Evolutionary conservation across 2,113 vertebrate genomes (phyloP), one percentile per base, ranked within the genome.

Genomic region (Cryptoleucopteryx plumbea): DNA sequence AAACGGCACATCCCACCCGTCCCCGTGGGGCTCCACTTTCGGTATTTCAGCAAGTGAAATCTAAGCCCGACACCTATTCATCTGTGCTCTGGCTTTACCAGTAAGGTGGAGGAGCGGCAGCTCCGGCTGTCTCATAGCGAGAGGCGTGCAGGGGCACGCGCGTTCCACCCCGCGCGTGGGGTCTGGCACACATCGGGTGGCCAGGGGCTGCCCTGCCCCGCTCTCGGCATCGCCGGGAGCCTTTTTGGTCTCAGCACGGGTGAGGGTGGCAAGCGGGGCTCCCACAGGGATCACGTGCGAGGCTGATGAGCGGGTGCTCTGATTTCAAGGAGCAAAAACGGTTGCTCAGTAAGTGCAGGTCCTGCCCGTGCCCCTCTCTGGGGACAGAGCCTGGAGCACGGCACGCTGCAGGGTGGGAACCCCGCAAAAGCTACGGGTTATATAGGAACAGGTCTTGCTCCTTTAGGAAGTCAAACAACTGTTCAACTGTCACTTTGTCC

Each of bases 81-180:
- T 82, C 34, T 53, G 10, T 52, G 75, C 48, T 47, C 63, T 7
- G 40, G 29, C 25, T 36, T 38, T 77, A 25, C 88, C 63, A 11
- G 10, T 53, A 47, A 78, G 45, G 25, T 12, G 38, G 53, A 27
- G 78, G 27, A 74, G 50, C 48, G 0, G 72, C 59, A n/a, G 55
- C 63, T 59, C 40, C 2, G 5, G 34, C 71, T 94, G 62, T 18
- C 86, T 90, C 86, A 71, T 52, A 87, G 89, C 4, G 5, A 93
- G 86, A 94, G 18, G n/a, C 1, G 0, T 6, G 13, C 34, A 10
- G 47, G 23, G 56, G 7, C 40, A 6, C 0, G 4, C 1, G 1
- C 0, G 2, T 27, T 40, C 23, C 16, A 0, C 34, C 52, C 53
- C 6, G 1, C 1, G 11, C 5, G 0, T 0, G 26, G 65, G 45